Evolutionary conservation across 2,113 vertebrate species (phyloP).

Genomic region (Semnornis frantzii): DNA sequence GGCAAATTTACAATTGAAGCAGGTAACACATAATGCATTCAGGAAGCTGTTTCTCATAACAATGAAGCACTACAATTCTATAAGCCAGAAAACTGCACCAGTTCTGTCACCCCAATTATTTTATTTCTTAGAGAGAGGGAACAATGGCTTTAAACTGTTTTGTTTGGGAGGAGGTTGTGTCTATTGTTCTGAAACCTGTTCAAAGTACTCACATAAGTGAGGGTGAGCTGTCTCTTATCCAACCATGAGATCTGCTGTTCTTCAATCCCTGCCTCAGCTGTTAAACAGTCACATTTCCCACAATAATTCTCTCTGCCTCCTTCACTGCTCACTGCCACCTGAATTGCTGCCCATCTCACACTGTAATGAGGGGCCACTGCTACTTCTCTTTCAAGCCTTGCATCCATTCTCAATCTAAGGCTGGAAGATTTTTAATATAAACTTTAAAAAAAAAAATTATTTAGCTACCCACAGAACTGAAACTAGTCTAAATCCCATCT

Average conservation of each 20-base stretch:
- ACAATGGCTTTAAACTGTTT: not conserved
- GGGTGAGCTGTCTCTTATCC: not conserved
- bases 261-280: not conserved
- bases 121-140: not conserved
- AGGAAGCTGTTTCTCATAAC: not conserved
- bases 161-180: not conserved
- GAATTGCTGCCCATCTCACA: not conserved
- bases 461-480: not conserved
- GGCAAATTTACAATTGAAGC: not conserved
- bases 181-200: not conserved
- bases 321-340: not conserved
- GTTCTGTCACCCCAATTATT: not conserved
- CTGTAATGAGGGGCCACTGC: not conserved
- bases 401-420: not conserved
- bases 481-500: not conserved
- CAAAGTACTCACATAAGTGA: not conserved
- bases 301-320: not conserved
- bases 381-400: not conserved
- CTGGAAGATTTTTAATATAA: not conserved
- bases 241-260: not conserved
- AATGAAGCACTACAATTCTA: not conserved
- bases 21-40: not conserved
- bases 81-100: not conserved
- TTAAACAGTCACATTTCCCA: not conserved
- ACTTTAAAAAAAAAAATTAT: too few relatives aligned